These are phyloP conservation scores for Caenorhabditis becei DNA, from an alignment of 2,888 invertebrate genomes.

Conservation along the genomic window DNA sequence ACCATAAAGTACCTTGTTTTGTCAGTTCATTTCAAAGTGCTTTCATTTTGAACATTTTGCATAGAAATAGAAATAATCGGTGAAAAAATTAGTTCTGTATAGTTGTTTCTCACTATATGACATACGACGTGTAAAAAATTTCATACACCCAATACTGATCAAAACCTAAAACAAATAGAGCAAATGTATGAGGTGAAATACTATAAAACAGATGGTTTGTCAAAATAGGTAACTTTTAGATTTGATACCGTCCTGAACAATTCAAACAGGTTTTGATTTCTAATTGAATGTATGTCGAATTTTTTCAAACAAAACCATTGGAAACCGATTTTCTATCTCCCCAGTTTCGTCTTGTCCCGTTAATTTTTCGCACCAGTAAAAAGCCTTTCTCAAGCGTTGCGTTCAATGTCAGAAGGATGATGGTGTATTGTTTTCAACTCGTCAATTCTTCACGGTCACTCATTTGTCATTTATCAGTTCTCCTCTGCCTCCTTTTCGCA, in stretches of 20 bases:
- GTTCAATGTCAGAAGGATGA: slow-evolving; percentile 25
- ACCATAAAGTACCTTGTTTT: too few relatives aligned
- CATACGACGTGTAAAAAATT: slow-evolving; percentile 26
- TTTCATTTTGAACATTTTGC: slow-evolving; percentile 20
- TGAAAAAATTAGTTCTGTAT: slow-evolving; percentile 23
- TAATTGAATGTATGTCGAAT: not conserved
- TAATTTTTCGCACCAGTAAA: not conserved
- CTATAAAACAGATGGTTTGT: not conserved
- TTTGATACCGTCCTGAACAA: not conserved
- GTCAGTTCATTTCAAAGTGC: slow-evolving; percentile 13
- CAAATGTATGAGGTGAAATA: not conserved
- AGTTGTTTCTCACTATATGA: not conserved
- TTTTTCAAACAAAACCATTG: too few relatives aligned
- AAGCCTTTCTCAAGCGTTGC: not conserved
- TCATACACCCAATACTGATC: too few relatives aligned
- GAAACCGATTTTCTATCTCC: too few relatives aligned
- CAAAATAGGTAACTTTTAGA: not conserved
- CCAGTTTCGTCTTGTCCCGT: not conserved
- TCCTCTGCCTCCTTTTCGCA: not conserved
- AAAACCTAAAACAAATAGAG: too few relatives aligned
- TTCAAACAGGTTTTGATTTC: slow-evolving; percentile 35
- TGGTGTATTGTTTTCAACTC: slow-evolving; percentile 61
- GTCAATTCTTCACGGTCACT: slow-evolving; percentile 64
- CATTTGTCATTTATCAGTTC: slow-evolving; percentile 58
- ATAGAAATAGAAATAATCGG: slow-evolving; percentile 19